These are phyloP conservation scores for Anodontia alba DNA, from an alignment of 2,888 invertebrate genomes.

Conservation along the genomic window DNA sequence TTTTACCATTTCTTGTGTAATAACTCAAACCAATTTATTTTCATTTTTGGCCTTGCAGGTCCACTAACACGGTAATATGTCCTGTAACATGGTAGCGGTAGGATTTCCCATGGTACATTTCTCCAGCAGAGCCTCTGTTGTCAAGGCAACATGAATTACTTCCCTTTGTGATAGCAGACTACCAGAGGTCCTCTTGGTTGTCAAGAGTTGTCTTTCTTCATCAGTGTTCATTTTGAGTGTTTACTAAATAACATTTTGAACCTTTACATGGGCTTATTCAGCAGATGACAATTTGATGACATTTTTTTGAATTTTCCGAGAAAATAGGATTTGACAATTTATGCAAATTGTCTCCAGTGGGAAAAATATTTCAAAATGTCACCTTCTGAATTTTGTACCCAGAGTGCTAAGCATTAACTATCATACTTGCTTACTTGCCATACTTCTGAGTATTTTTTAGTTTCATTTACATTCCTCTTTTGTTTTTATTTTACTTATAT, in stretches of 20 bases:
- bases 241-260: too few relatives aligned
- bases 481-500: too few relatives aligned
- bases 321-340: background rate
- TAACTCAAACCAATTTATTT: background rate
- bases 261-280: too few relatives aligned
- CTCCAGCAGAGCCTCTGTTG: background rate
- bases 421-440: too few relatives aligned
- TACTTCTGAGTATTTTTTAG: too few relatives aligned
- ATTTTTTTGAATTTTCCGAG: background rate
- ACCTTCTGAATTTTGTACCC: too few relatives aligned
- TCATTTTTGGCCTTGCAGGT: slow-evolving; percentile 17
- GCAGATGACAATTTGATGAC: too few relatives aligned
- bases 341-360: background rate
- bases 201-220: background rate
- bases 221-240: too few relatives aligned
- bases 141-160: slow-evolving; percentile 2
- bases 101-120: slow-evolving; percentile 4
- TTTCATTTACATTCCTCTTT: too few relatives aligned
- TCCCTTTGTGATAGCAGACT: slow-evolving; percentile 15
- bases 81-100: slow-evolving; percentile 5
- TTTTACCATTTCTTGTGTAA: too few relatives aligned
- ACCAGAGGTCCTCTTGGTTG: slow-evolving; percentile 16
- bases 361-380: background rate
- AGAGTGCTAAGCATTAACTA: too few relatives aligned
- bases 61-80: background rate